Conservation (phyloP, 2,113 vertebrate species). For the Cathartes aura region DNA sequence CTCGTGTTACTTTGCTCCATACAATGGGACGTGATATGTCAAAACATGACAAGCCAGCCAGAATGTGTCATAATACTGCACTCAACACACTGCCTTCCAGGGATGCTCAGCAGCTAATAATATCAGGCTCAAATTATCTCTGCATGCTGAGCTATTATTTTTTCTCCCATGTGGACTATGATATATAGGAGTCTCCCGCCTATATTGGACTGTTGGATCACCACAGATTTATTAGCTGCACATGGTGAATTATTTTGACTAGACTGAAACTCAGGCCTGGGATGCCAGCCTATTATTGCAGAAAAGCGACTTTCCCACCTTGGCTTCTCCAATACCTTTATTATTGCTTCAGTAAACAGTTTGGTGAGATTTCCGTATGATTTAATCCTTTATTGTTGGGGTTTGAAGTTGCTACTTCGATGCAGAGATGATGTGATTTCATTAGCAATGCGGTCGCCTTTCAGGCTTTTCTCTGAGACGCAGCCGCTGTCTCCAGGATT, state of each 20-base stretch:
- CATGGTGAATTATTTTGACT: neutral
- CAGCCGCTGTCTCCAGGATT: neutral
- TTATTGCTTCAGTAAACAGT: neutral
- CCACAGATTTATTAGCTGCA: neutral
- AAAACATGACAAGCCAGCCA: constrained; percentile 52
- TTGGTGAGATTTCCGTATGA: neutral
- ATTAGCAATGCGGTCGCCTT: accelerated
- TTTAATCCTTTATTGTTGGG: neutral
- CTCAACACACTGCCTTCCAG: constrained; percentile 21
- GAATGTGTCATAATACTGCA: constrained; percentile 28
- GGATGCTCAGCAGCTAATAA: constrained; percentile 33
- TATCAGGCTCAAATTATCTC: constrained; percentile 42
- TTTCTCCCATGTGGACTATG: neutral
- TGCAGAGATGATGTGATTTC: neutral
- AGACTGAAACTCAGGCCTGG: neutral
- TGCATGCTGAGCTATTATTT: constrained; percentile 12
- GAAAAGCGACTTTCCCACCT: neutral
- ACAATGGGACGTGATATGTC: constrained; percentile 33
- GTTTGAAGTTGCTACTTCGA: neutral
- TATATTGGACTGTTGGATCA: neutral
- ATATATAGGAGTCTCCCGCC: neutral
- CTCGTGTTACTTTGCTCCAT: neutral
- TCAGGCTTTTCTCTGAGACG: neutral
- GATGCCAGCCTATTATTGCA: neutral
- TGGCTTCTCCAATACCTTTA: neutral